Evolutionary conservation across 2,888 invertebrate genomes (phyloP), one percentile per base, ranked within the genome.

Genomic region (Nomada ruficornis): DNA sequence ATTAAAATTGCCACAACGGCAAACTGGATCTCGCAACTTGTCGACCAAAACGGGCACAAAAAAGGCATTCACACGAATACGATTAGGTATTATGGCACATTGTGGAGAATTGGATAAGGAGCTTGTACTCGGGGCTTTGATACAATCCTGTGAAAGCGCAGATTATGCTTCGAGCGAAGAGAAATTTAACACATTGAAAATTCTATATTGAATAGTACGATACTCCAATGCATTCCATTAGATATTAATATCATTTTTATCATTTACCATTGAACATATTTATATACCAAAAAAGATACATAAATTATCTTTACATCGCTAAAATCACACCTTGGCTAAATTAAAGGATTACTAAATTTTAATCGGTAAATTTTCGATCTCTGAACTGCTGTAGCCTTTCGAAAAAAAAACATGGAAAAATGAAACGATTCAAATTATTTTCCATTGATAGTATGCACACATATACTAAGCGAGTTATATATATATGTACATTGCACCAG

Each of bases 1-100:
- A 91, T 93, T 93, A 92, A 92, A 92, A 92, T 91, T 87, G 89
- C 82, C 86, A 90, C 91, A 92, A 92, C 88, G 77, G 81, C 78
- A 50, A 64, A 69, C 77, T 75, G 74, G 67, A 62, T 78, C 67
- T 64, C 81, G 59, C 63, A 55, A 54, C 68, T 63, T 65, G 74
- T 72, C 80, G 60, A n/a, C 68, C 76, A 77, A 55, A 77, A 13
- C 60, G 72, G 59, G 44, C 67, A 42, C 78, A 80, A 79, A 76
- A 80, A 73, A 11, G 57, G 18, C 57, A 29, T 36, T 29, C 55
- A 2, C 74, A 44, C 68, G 76, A 71, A 77, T 65, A 77, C 67
- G 77, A 86, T 88, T 85, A 85, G 69, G 72, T 81, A 71, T 77
- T 86, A 89, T 77, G 78, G 77, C 74, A 54, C 68, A 68, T 78